These are phyloP conservation scores for Chanos chanos DNA, from an alignment of 2,797 vertebrate genomes.

Conservation along the genomic window DNA sequence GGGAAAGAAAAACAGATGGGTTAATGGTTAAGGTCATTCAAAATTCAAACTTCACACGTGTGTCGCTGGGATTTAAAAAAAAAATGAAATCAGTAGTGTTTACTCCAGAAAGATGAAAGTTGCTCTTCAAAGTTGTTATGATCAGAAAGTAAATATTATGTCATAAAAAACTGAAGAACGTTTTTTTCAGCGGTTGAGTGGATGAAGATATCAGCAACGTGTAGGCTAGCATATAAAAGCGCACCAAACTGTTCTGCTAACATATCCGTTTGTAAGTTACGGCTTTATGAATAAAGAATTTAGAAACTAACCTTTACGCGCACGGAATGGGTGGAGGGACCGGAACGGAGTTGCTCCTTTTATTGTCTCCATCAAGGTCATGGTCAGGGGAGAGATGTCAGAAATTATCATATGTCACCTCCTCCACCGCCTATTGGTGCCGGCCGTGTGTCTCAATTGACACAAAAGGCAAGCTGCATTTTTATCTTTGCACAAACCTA, in stretches of 20 bases:
- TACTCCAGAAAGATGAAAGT: background rate
- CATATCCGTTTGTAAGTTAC: too few species aligned
- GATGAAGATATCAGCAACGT: background rate
- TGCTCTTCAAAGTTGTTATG: background rate
- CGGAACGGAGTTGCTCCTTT: constrained; percentile 76
- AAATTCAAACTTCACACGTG: background rate
- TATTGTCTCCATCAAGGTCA: constrained; percentile 96
- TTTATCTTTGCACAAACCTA: constrained; percentile 86
- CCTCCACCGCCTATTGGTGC: constrained; percentile 84
- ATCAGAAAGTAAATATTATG: background rate
- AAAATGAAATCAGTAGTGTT: background rate
- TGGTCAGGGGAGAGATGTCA: constrained; percentile 91
- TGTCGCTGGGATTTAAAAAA: background rate
- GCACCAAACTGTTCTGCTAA: background rate
- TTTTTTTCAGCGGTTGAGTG: too few species aligned
- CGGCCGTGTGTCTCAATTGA: constrained; percentile 80
- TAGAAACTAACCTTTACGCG: constrained; percentile 43
- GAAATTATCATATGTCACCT: constrained; percentile 94
- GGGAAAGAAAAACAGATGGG: too few species aligned
- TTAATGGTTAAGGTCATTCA: constrained; percentile 22
- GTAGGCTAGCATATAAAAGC: background rate
- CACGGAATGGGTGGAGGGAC: constrained; percentile 72
- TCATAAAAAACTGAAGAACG: background rate
- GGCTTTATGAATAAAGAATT: background rate
- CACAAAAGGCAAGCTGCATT: constrained; percentile 99